A percentile compares a stretch with the other conserved stretches of the same genome.
Conservation (phyloP, 2,888 invertebrate species). For the Theretra japonica region DNA sequence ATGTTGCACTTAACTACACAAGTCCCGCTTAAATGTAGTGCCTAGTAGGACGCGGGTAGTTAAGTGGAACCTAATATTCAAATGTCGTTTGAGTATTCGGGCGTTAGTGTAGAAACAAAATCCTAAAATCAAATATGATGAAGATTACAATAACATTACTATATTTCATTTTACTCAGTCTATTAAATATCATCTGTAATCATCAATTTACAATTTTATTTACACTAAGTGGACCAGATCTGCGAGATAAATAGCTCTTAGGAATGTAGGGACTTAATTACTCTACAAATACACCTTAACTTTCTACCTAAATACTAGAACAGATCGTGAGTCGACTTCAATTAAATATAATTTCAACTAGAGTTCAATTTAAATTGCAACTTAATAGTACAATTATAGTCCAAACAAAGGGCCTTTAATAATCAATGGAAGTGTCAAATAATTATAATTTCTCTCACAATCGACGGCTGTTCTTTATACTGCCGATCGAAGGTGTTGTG, state of each 20-base stretch:
- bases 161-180: too few relatives aligned
- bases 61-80: too few relatives aligned
- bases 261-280: not conserved
- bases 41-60: too few relatives aligned
- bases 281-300: slow-evolving; percentile 20
- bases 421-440: slow-evolving; percentile 66
- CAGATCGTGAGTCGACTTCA: slow-evolving; percentile 7
- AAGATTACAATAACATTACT: too few relatives aligned
- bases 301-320: slow-evolving; percentile 14
- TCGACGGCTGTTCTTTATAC: slow-evolving; percentile 66
- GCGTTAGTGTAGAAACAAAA: too few relatives aligned
- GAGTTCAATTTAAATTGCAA: not conserved
- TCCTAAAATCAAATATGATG: too few relatives aligned
- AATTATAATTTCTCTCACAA: slow-evolving; percentile 78
- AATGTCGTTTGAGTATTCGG: too few relatives aligned
- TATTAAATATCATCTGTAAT: too few relatives aligned
- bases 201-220: not conserved
- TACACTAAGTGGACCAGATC: not conserved
- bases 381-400: slow-evolving; percentile 30
- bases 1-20: too few relatives aligned
- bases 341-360: slow-evolving; percentile 20
- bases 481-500: slow-evolving; percentile 62
- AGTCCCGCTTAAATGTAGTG: too few relatives aligned
- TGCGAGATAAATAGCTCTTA: not conserved
- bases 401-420: slow-evolving; percentile 59